A percentile compares a stretch with the other conserved stretches of the same genome.
phyloP scores from a whole-genome alignment of 2,113 vertebrate species.

The Entelurus aequoreus region DNA sequence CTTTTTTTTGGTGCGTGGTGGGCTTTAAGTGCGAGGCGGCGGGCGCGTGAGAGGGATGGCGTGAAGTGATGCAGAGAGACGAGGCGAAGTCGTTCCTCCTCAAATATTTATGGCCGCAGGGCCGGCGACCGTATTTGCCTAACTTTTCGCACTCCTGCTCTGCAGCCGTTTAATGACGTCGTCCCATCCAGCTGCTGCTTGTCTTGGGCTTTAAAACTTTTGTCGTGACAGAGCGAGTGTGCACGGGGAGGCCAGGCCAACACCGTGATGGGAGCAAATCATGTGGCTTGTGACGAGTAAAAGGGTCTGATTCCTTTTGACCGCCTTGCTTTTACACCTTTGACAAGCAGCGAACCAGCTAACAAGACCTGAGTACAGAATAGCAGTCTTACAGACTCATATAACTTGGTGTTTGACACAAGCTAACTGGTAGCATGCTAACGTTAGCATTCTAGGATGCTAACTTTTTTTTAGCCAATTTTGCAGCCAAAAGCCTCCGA shows the following conservation, averaged over 20 bases:
- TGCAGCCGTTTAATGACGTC: conserved; percentile 41
- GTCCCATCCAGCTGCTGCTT: conserved; percentile 24
- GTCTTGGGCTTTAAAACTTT: conserved; percentile 5
- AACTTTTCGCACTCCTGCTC: conserved; percentile 39
- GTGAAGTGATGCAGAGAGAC: conserved; percentile 52
- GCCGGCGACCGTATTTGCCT: conserved; percentile 38
- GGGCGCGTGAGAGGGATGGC: conserved; percentile 45
- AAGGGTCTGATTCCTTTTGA: neutral
- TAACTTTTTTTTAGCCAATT: too few species aligned
- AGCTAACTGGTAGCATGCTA: too few species aligned
- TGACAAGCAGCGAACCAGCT: too few species aligned
- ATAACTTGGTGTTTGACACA: too few species aligned
- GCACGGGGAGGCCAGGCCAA: neutral
- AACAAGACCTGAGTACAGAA: neutral
- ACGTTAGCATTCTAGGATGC: too few species aligned
- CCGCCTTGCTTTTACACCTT: neutral
- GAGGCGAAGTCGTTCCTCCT: conserved; percentile 39
- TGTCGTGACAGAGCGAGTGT: conserved; percentile 6
- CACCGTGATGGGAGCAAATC: conserved; percentile 11
- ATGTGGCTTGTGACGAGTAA: conserved; percentile 11
- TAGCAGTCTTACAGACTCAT: too few species aligned
- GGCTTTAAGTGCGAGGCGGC: conserved; percentile 9
- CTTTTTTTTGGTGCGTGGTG: conserved; percentile 26
- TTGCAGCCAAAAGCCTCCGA: too few species aligned
- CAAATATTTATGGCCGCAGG: conserved; percentile 58